phyloP scores from a whole-genome alignment of 2,888 invertebrate species.

The Rotaria socialis region DNA sequence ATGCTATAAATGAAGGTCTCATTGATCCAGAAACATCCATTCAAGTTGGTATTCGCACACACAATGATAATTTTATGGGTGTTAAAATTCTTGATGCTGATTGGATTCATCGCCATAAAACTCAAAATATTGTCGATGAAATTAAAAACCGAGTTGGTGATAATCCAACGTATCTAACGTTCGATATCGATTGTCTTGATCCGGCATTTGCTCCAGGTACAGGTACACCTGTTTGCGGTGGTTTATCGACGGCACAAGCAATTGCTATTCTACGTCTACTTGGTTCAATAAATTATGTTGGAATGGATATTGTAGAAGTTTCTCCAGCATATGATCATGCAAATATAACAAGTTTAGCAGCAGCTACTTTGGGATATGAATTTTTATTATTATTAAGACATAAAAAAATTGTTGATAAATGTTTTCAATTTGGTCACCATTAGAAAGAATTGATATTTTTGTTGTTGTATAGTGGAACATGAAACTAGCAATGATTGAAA shows the following conservation, averaged over 20 bases:
- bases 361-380: neutral
- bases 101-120: neutral
- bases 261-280: neutral
- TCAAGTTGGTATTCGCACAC: slow-evolving; percentile 22
- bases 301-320: slow-evolving; percentile 25
- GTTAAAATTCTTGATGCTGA: slow-evolving; percentile 14
- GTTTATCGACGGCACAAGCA: slow-evolving; percentile 64
- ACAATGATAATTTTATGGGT: slow-evolving; percentile 27
- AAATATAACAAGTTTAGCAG: neutral
- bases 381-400: slow-evolving; percentile 12
- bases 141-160: neutral
- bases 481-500: no score
- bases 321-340: slow-evolving; percentile 12
- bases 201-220: slow-evolving; percentile 79
- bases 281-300: neutral
- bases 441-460: neutral
- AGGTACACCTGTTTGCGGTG: slow-evolving; percentile 79
- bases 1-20: neutral
- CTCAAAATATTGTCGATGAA: neutral
- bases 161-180: slow-evolving; percentile 74
- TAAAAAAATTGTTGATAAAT: slow-evolving; percentile 7
- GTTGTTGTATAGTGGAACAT: no score
- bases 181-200: slow-evolving; percentile 83
- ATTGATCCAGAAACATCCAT: slow-evolving; percentile 10
- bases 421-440: neutral